phyloP scores from a whole-genome alignment of 2,113 vertebrate species.

The Tamias sibiricus region DNA sequence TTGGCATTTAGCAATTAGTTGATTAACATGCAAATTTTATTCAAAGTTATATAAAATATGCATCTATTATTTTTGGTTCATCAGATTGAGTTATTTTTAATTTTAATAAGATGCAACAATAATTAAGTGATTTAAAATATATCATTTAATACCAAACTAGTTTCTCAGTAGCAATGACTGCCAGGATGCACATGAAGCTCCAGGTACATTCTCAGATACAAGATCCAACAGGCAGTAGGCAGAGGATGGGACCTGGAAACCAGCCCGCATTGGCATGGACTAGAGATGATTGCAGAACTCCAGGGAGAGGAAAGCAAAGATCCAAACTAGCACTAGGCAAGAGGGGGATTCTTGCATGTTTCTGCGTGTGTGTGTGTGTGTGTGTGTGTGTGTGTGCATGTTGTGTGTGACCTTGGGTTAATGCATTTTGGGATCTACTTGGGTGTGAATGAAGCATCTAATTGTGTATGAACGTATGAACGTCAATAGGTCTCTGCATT shows the following conservation, averaged over 20 bases:
- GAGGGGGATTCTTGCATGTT: not conserved
- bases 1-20: constrained; percentile 72
- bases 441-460: not conserved
- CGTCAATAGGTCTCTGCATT: not conserved
- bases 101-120: constrained; percentile 76
- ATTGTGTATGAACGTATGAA: not conserved
- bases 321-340: not conserved
- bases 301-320: not conserved
- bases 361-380: not conserved
- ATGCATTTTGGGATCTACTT: not conserved
- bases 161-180: constrained; percentile 16
- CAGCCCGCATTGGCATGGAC: not conserved
- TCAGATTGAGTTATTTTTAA: constrained; percentile 77
- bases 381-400: not conserved
- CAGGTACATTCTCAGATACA: not conserved
- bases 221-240: not conserved
- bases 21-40: constrained; percentile 74
- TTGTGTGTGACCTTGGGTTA: not conserved
- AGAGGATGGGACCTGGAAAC: not conserved
- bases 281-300: not conserved
- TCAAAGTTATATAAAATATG: constrained; percentile 66
- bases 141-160: constrained; percentile 63
- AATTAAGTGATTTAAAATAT: constrained; percentile 76
- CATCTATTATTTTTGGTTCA: constrained; percentile 75
- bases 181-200: not conserved